A percentile compares a stretch with the other conserved stretches of the same genome.
Evolutionary conservation across 2,888 invertebrate genomes (phyloP).

Genomic region (Trichopria drosophilae): DNA sequence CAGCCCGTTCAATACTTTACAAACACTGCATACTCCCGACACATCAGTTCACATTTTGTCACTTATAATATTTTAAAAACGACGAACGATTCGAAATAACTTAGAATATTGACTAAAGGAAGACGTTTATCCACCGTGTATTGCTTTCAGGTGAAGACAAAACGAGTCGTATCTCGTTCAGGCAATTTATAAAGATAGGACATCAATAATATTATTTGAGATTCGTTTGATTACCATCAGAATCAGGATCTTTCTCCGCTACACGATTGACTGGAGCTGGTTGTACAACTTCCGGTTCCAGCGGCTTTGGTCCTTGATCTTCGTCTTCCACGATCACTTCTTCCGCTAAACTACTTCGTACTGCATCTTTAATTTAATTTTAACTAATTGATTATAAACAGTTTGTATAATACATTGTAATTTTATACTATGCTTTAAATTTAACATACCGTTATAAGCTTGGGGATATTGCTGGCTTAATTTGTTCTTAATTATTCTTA

Average conservation of each 20-base stretch:
- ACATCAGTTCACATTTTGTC: too few relatives aligned
- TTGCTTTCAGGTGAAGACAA: too few relatives aligned
- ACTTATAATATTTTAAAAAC: too few relatives aligned
- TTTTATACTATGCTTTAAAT: too few relatives aligned
- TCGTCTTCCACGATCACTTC: conserved; percentile 55
- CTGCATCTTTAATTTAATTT: conserved; percentile 46
- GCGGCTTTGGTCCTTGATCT: conserved; percentile 48
- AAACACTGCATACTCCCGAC: too few relatives aligned
- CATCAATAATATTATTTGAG: conserved; percentile 45
- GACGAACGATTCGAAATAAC: too few relatives aligned
- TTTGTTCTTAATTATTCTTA: conserved; percentile 80
- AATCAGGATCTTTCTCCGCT: conserved; percentile 51
- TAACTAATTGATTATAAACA: not conserved
- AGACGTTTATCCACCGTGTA: too few relatives aligned
- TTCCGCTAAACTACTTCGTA: conserved; percentile 55
- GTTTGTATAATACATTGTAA: not conserved
- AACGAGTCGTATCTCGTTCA: too few relatives aligned
- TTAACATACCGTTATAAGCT: conserved; percentile 51
- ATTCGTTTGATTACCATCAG: conserved; percentile 54
- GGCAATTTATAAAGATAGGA: too few relatives aligned
- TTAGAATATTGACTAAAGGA: too few relatives aligned
- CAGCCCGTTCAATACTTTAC: too few relatives aligned
- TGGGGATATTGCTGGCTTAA: conserved; percentile 64
- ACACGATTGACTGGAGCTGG: conserved; percentile 31
- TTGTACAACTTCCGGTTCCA: conserved; percentile 50